Conservation (phyloP, 1,140 invertebrate species). For the Diprion similis region DNA sequence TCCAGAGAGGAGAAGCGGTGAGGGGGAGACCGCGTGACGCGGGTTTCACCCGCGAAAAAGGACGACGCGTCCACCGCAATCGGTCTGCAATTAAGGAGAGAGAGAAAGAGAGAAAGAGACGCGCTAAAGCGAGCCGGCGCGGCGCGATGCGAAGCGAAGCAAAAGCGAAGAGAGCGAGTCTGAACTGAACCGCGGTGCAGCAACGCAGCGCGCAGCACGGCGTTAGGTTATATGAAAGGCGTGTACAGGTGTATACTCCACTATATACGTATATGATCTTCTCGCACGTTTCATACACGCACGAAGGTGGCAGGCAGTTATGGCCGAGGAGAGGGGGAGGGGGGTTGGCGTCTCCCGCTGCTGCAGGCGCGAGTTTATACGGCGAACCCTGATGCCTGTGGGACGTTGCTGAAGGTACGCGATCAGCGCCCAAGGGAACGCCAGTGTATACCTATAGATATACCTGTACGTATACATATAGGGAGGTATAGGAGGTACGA, state of each 20-base stretch:
- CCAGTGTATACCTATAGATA: not conserved
- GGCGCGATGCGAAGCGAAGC: not conserved
- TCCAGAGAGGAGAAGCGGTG: not conserved
- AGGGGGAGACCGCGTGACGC: not conserved
- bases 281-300: not conserved
- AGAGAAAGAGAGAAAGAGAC: too few relatives aligned
- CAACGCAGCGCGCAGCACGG: not conserved
- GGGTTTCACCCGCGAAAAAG: not conserved
- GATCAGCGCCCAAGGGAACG: slow-evolving; percentile 23
- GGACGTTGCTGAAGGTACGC: slow-evolving; percentile 14
- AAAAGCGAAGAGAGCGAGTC: too few relatives aligned
- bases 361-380: slow-evolving; percentile 16
- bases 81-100: not conserved
- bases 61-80: not conserved
- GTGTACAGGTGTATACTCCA: not conserved
- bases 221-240: not conserved
- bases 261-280: too few relatives aligned
- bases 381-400: slow-evolving; percentile 24
- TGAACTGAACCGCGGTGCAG: too few relatives aligned
- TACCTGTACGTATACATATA: too few relatives aligned
- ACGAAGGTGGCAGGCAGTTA: slow-evolving; percentile 8
- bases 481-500: too few relatives aligned
- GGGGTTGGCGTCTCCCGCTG: slow-evolving; percentile 7
- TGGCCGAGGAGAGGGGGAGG: slow-evolving; percentile 16
- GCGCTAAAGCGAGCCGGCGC: not conserved